These are phyloP conservation scores for Tridacna crocea DNA, from an alignment of 2,888 invertebrate genomes.

Conservation along the genomic window DNA sequence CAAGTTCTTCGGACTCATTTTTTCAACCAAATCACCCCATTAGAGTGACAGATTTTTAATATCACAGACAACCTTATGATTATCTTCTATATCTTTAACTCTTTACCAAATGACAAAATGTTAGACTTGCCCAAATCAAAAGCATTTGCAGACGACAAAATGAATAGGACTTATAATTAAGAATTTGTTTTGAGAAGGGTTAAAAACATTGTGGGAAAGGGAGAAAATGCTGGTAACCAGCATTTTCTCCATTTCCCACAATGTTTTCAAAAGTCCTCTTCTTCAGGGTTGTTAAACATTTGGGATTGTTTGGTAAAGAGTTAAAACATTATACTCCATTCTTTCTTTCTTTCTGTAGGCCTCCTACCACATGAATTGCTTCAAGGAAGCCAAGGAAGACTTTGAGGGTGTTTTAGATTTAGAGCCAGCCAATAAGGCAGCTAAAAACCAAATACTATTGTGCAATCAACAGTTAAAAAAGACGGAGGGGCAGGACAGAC, in stretches of 20 bases:
- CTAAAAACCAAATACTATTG: conserved; percentile 89
- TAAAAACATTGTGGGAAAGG: too few relatives aligned
- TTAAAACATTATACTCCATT: too few relatives aligned
- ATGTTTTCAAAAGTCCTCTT: neutral
- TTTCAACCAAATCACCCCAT: too few relatives aligned
- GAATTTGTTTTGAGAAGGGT: too few relatives aligned
- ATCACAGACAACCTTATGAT: too few relatives aligned
- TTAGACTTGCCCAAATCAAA: too few relatives aligned
- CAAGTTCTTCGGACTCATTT: too few relatives aligned
- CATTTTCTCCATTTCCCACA: neutral
- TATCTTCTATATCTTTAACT: too few relatives aligned
- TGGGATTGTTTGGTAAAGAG: neutral
- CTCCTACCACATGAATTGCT: conserved; percentile 90
- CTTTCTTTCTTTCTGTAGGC: conserved; percentile 85
- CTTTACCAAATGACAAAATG: too few relatives aligned
- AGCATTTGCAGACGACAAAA: too few relatives aligned
- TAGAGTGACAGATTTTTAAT: too few relatives aligned
- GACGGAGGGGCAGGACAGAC: conserved; percentile 92
- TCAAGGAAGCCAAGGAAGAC: conserved; percentile 90
- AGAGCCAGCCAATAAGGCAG: conserved; percentile 95
- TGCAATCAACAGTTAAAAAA: conserved; percentile 91
- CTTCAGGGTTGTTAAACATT: neutral
- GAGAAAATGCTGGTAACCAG: neutral
- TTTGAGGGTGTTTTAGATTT: conserved; percentile 91
- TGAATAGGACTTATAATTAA: too few relatives aligned